Conservation (phyloP, 1,140 invertebrate species). For the Drosophila orena region DNA sequence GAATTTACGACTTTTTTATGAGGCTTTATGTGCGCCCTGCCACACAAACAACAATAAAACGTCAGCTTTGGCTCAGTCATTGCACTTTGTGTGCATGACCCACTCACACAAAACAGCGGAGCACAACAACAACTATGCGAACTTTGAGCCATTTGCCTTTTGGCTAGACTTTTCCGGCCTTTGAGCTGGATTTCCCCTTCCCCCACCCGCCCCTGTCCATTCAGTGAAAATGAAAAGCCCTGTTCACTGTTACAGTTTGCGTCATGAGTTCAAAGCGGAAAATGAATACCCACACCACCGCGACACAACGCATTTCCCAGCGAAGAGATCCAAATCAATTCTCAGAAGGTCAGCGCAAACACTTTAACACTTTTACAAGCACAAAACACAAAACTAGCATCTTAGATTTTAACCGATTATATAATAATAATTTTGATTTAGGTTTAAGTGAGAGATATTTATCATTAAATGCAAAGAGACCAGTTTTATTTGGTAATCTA, state of each 20-base stretch:
- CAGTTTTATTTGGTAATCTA: no score
- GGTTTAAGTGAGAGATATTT: no score
- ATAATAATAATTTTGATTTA: neutral
- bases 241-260: constrained; percentile 65
- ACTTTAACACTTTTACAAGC: constrained; percentile 7
- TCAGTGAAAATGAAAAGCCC: constrained; percentile 49
- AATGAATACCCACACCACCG: constrained; percentile 25
- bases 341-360: constrained; percentile 66
- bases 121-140: constrained; percentile 11
- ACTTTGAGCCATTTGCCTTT: constrained; percentile 70
- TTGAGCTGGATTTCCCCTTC: constrained; percentile 51
- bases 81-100: constrained; percentile 68
- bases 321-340: constrained; percentile 61
- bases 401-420: neutral
- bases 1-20: constrained; percentile 82
- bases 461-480: no score
- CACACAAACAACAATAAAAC: constrained; percentile 72
- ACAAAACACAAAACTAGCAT: neutral
- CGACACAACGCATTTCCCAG: constrained; percentile 32
- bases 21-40: constrained; percentile 69
- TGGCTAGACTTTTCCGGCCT: constrained; percentile 73
- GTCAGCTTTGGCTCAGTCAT: constrained; percentile 75
- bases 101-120: constrained; percentile 11
- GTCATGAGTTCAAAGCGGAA: constrained; percentile 69
- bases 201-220: neutral